Conservation (phyloP, 2,888 invertebrate species). For the Brachynemurus nebulosus region DNA sequence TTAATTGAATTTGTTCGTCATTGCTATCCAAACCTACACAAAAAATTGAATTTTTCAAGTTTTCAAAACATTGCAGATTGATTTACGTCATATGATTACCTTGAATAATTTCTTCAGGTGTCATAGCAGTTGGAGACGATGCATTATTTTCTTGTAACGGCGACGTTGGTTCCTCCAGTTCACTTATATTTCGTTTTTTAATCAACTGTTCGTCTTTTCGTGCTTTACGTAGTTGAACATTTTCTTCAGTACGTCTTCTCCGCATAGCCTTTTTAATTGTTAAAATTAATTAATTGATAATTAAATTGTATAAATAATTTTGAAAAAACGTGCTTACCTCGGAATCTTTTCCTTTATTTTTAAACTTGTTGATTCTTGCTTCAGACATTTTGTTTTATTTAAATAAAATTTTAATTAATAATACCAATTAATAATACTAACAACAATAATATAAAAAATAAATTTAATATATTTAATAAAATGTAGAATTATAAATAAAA, state of each 20-base stretch:
- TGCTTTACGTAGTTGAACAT: conserved; percentile 82
- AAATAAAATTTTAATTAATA: no score
- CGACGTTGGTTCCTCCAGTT: conserved; percentile 38
- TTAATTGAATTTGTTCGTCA: conserved; percentile 47
- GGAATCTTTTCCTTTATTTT: conserved; percentile 60
- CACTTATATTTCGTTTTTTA: conserved; percentile 58
- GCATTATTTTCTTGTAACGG: conserved; percentile 37
- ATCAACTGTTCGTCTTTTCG: conserved; percentile 87
- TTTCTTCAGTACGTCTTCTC: conserved; percentile 75
- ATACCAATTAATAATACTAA: no score
- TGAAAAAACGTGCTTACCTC: conserved; percentile 41
- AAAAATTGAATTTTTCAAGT: conserved; percentile 2
- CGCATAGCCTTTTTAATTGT: conserved; percentile 67
- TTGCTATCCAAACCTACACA: conserved; percentile 46
- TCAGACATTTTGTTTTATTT: conserved; percentile 42
- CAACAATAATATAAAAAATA: no score
- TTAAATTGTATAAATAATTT: neutral
- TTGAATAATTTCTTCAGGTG: conserved; percentile 56
- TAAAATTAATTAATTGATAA: conserved; percentile 8
- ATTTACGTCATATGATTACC: conserved; percentile 29
- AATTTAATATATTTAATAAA: no score
- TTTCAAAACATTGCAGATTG: conserved; percentile 1
- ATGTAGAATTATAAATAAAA: no score
- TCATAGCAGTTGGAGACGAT: conserved; percentile 32
- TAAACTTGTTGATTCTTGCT: conserved; percentile 55